Percentiles rank a stretch among this genome's conserved stretches.
Conservation (phyloP, 2,888 invertebrate species). For the Calephelis perditalis region DNA sequence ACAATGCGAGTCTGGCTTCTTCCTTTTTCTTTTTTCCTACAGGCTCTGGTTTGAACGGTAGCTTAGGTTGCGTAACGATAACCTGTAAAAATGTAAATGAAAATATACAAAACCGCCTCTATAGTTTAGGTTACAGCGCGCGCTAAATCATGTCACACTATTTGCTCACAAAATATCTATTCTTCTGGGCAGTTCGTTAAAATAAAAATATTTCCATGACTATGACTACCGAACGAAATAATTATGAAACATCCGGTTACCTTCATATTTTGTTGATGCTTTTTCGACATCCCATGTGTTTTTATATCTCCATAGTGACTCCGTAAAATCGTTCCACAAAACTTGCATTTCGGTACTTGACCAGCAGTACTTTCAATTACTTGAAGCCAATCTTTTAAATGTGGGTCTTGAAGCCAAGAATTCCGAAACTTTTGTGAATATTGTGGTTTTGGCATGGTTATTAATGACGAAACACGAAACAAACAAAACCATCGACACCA, state of each 20-base stretch:
- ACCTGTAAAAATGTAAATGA: conserved; percentile 2
- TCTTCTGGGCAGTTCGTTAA: background rate
- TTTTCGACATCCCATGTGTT: background rate
- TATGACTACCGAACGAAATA: background rate
- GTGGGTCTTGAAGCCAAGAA: conserved; percentile 13
- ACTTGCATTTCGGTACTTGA: conserved; percentile 4
- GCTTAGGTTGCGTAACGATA: background rate
- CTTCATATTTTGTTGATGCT: conserved; percentile 3
- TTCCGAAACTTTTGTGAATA: conserved; percentile 13
- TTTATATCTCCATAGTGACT: conserved; percentile 1
- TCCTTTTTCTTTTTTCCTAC: background rate
- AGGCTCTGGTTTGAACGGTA: background rate
- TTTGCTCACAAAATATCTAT: background rate
- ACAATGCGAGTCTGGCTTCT: background rate
- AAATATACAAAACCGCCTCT: conserved; percentile 3
- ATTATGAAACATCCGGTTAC: conserved; percentile 6
- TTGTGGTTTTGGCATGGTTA: conserved; percentile 14
- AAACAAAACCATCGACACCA: conserved; percentile 13
- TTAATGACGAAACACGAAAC: conserved; percentile 10
- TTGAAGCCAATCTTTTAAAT: conserved; percentile 15
- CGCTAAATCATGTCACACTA: conserved; percentile 5
- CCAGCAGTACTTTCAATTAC: conserved; percentile 15
- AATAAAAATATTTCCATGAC: conserved; percentile 1
- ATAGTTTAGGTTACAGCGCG: conserved; percentile 3
- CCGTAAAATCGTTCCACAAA: background rate